Conservation (phyloP, 1,140 invertebrate species). For the Plutomurus gul region DNA sequence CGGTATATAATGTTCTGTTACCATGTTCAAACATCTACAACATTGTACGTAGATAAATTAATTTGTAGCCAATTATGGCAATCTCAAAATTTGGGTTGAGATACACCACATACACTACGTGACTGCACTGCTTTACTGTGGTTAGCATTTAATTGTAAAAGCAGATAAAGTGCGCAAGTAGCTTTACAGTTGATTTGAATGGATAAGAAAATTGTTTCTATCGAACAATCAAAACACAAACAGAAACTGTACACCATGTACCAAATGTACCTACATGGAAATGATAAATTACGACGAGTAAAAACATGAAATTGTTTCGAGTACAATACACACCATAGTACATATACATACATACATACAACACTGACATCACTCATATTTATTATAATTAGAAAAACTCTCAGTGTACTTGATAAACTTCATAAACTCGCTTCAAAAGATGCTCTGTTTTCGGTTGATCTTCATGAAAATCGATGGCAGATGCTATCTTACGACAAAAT, state of each 20-base stretch:
- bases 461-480: constrained; percentile 51
- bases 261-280: too few species aligned
- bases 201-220: constrained; percentile 32
- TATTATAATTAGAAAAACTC: too few species aligned
- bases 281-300: not conserved
- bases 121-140: too few species aligned
- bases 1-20: too few species aligned
- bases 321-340: not conserved
- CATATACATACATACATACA: constrained; percentile 58
- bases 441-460: constrained; percentile 47
- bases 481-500: constrained; percentile 52
- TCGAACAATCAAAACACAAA: not conserved
- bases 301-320: not conserved
- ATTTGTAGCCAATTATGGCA: not conserved
- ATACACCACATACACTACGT: too few species aligned
- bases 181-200: not conserved
- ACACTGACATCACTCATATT: not conserved
- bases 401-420: constrained; percentile 48
- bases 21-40: too few species aligned
- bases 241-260: too few species aligned
- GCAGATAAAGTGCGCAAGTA: too few species aligned
- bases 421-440: constrained; percentile 51
- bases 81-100: too few species aligned
- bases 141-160: too few species aligned
- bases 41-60: not conserved